Percentiles rank a stretch among this genome's conserved stretches.
Evolutionary conservation across 2,888 invertebrate genomes (phyloP).

Genomic region (Aleiodes leptofemur): DNA sequence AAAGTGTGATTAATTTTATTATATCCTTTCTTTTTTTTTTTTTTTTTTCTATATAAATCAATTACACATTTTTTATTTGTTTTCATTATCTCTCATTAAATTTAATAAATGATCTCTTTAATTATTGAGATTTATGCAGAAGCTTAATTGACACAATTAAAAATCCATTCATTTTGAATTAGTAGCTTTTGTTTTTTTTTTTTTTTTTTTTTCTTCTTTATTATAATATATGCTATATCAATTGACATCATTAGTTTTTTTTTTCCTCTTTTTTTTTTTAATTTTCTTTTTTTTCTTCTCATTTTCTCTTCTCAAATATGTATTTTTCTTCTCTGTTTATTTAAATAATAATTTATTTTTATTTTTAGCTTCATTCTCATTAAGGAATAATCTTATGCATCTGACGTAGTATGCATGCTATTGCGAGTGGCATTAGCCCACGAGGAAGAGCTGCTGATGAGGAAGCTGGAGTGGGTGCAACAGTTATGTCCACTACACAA

Average conservation of each 20-base stretch:
- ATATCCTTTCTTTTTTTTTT: not conserved
- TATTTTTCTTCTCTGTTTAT: conserved; percentile 44
- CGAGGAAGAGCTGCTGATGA: conserved; percentile 62
- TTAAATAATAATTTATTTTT: conserved; percentile 55
- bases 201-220: conserved; percentile 24
- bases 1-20: not conserved
- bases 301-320: too few species aligned
- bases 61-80: not conserved
- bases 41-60: not conserved
- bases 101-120: conserved; percentile 29
- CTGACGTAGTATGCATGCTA: conserved; percentile 65
- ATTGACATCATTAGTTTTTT: conserved; percentile 63
- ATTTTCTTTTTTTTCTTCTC: conserved; percentile 33
- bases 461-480: conserved; percentile 57
- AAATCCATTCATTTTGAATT: conserved; percentile 7
- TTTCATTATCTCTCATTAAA: conserved; percentile 41
- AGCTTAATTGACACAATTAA: too few species aligned
- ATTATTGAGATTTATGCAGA: too few species aligned
- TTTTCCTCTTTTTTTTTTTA: not conserved
- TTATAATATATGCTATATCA: conserved; percentile 66
- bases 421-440: conserved; percentile 59
- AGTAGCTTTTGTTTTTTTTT: conserved; percentile 15
- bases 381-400: conserved; percentile 69
- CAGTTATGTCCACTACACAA: conserved; percentile 61
- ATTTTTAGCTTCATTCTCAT: conserved; percentile 72